phyloP scores from a whole-genome alignment of 2,113 vertebrate genomes.

The Bubo scandiacus region DNA sequence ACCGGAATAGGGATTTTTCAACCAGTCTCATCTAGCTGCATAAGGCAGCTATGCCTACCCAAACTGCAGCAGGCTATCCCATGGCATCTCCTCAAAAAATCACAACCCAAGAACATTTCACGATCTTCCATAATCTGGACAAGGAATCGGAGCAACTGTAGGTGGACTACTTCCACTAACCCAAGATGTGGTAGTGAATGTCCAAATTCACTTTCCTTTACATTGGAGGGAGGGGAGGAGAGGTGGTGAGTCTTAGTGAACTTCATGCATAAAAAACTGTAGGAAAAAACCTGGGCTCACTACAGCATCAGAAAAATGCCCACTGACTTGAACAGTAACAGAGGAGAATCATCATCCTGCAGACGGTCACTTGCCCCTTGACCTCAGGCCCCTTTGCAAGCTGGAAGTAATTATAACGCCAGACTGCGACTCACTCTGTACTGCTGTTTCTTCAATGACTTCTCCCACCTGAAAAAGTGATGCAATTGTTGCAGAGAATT shows the following conservation, averaged over 20 bases:
- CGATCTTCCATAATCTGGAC: neutral
- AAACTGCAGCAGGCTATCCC: neutral
- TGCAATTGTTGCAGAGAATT: slow-evolving; percentile 64
- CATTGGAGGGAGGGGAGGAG: fast-evolving
- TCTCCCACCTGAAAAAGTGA: slow-evolving; percentile 67
- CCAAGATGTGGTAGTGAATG: fast-evolving
- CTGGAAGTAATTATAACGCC: neutral
- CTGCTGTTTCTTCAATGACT: neutral
- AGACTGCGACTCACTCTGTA: neutral
- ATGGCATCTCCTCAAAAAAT: neutral
- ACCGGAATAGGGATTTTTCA: neutral
- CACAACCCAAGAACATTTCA: neutral
- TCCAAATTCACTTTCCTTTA: neutral
- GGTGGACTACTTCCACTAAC: neutral
- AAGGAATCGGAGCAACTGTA: fast-evolving
- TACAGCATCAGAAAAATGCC: neutral
- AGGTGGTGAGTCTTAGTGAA: neutral
- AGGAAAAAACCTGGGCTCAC: neutral
- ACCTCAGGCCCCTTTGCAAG: neutral
- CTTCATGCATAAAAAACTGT: neutral
- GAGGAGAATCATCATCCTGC: neutral
- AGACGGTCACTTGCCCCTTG: neutral
- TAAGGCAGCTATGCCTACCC: neutral
- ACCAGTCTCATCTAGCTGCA: neutral
- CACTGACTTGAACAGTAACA: neutral